Evolutionary conservation across 2,113 vertebrate genomes (phyloP).

Genomic region (Sylvilagus bachmani): DNA sequence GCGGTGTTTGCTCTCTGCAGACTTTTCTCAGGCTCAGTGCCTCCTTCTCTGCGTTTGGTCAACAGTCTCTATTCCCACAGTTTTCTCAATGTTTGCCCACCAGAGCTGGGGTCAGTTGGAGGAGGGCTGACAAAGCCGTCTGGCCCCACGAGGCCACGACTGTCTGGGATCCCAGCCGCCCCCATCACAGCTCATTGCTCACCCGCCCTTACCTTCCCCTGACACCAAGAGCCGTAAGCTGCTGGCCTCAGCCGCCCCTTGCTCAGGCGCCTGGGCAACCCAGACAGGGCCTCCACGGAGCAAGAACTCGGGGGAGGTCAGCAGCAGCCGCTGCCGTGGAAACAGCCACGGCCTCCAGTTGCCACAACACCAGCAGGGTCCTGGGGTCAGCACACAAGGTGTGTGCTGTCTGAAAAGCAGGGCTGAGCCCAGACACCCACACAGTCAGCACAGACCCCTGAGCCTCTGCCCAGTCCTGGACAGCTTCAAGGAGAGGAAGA

Average conservation of each 20-base stretch:
- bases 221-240: not conserved
- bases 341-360: not conserved
- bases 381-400: not conserved
- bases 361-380: not conserved
- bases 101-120: not conserved
- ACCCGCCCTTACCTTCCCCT: conserved; percentile 41
- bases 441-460: not conserved
- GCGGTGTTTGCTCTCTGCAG: not conserved
- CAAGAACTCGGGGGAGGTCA: not conserved
- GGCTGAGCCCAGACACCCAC: not conserved
- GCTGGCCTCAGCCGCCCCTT: not conserved
- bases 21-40: not conserved
- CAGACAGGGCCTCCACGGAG: not conserved
- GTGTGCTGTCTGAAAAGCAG: too few species aligned
- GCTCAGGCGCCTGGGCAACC: conserved; percentile 54
- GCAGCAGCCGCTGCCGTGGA: conserved; percentile 11
- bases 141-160: rapidly evolving
- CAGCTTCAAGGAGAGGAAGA: not conserved
- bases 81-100: conserved; percentile 44
- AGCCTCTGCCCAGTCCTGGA: not conserved
- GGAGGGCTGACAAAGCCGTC: not conserved
- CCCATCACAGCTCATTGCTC: not conserved
- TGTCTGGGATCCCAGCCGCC: not conserved
- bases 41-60: not conserved
- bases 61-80: not conserved